phyloP scores from a whole-genome alignment of 1,140 invertebrate genomes.

The Bacillus rossius region DNA sequence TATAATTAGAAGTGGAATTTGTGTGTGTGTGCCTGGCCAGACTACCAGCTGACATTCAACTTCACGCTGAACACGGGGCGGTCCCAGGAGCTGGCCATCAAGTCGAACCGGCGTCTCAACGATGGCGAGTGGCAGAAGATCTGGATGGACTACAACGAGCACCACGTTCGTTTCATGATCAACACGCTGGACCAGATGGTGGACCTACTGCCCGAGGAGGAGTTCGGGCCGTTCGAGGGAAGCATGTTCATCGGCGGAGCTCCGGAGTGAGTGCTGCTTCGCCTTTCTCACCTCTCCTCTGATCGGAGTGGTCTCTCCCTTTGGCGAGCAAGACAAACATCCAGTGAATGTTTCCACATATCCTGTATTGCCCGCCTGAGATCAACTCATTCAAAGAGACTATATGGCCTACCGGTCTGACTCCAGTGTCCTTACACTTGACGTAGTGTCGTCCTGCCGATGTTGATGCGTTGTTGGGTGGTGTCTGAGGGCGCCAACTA shows the following conservation, averaged over 20 bases:
- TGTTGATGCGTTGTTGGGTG: no score
- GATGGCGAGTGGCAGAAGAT: constrained; percentile 94
- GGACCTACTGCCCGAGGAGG: constrained; percentile 74
- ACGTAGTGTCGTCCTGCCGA: no score
- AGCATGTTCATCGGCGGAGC: constrained; percentile 90
- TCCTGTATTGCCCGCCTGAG: no score
- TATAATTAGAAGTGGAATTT: no score
- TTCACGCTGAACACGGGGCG: constrained; percentile 82
- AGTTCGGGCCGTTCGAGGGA: constrained; percentile 87
- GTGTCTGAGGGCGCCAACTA: no score
- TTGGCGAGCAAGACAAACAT: no score
- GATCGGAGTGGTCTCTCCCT: no score
- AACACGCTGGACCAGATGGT: constrained; percentile 86
- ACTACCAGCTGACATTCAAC: constrained; percentile 83
- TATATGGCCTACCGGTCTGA: no score
- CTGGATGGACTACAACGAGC: constrained; percentile 89
- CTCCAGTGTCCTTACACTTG: no score
- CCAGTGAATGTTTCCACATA: no score
- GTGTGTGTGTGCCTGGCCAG: constrained; percentile 41
- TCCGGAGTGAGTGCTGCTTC: constrained; percentile 6
- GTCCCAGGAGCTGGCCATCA: constrained; percentile 70
- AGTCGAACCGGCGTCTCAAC: constrained; percentile 73
- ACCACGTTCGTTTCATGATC: constrained; percentile 91
- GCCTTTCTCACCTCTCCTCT: no score
- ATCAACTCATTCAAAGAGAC: no score